Percentiles rank a stretch among this genome's conserved stretches.
Conservation (phyloP, 2,113 vertebrate genomes). For the Apaloderma vittatum region DNA sequence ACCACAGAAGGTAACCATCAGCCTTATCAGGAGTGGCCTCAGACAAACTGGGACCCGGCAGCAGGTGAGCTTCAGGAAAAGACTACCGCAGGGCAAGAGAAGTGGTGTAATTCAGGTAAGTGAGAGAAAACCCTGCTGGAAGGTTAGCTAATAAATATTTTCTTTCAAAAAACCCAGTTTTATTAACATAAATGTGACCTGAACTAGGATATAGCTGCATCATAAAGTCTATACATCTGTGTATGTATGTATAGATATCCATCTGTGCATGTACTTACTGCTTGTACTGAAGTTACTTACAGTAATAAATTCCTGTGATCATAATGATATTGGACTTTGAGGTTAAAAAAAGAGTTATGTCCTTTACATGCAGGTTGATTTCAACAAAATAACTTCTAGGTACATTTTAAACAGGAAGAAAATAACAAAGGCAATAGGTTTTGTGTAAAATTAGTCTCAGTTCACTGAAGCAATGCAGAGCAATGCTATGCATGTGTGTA, state of each 20-base stretch:
- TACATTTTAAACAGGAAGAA: neutral
- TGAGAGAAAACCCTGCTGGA: neutral
- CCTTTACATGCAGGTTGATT: neutral
- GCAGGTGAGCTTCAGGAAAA: neutral
- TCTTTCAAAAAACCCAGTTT: neutral
- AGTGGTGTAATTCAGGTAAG: constrained; percentile 25
- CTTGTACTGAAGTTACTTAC: neutral
- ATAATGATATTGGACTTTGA: neutral
- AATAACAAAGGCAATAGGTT: neutral
- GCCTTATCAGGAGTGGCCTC: neutral
- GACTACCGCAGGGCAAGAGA: neutral
- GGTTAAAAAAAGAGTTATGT: neutral
- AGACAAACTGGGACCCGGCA: neutral
- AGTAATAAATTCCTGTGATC: neutral
- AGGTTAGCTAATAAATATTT: neutral
- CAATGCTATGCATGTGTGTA: neutral
- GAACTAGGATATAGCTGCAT: neutral
- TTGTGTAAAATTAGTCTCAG: neutral
- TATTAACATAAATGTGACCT: neutral
- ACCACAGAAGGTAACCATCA: neutral
- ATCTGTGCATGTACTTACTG: neutral
- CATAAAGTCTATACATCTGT: fast-evolving
- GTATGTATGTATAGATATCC: neutral
- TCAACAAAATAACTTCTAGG: neutral
- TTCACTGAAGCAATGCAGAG: neutral